These are phyloP conservation scores for Plagodis dolabraria DNA, from an alignment of 2,888 invertebrate species.

Conservation along the genomic window DNA sequence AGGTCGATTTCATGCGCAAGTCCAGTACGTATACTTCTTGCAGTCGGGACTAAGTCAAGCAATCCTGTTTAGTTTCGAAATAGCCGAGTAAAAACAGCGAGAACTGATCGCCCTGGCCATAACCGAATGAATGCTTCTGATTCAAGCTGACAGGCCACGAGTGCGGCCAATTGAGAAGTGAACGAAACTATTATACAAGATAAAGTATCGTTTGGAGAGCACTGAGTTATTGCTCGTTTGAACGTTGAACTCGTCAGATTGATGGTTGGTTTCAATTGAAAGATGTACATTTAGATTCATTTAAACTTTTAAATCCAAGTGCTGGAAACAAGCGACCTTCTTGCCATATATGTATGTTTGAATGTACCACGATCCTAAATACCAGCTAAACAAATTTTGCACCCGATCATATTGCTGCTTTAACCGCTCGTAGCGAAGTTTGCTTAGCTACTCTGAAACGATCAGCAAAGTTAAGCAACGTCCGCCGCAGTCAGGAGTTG, in stretches of 20 bases:
- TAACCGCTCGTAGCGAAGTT: too few relatives aligned
- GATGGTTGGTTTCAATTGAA: slow-evolving; percentile 34
- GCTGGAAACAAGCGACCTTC: neutral
- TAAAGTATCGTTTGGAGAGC: slow-evolving; percentile 31
- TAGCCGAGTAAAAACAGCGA: neutral
- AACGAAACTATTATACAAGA: slow-evolving; percentile 60
- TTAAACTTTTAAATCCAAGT: neutral
- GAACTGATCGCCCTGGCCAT: slow-evolving; percentile 7
- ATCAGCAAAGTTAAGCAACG: too few relatives aligned
- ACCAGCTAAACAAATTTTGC: too few relatives aligned
- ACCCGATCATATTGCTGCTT: too few relatives aligned
- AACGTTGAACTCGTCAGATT: slow-evolving; percentile 51
- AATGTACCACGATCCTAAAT: too few relatives aligned
- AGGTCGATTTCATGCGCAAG: too few relatives aligned
- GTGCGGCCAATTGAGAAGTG: slow-evolving; percentile 66
- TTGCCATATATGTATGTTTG: neutral
- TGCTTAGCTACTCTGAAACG: too few relatives aligned
- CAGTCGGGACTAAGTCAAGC: too few relatives aligned
- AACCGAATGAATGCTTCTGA: slow-evolving; percentile 52
- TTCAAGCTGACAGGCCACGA: slow-evolving; percentile 58
- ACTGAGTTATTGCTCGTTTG: slow-evolving; percentile 48
- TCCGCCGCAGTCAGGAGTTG: too few relatives aligned
- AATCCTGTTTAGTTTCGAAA: too few relatives aligned
- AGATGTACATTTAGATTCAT: slow-evolving; percentile 10
- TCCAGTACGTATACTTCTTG: too few relatives aligned